phyloP scores from a whole-genome alignment of 2,797 vertebrate genomes.

The Typhlichthys eigenmanni region DNA sequence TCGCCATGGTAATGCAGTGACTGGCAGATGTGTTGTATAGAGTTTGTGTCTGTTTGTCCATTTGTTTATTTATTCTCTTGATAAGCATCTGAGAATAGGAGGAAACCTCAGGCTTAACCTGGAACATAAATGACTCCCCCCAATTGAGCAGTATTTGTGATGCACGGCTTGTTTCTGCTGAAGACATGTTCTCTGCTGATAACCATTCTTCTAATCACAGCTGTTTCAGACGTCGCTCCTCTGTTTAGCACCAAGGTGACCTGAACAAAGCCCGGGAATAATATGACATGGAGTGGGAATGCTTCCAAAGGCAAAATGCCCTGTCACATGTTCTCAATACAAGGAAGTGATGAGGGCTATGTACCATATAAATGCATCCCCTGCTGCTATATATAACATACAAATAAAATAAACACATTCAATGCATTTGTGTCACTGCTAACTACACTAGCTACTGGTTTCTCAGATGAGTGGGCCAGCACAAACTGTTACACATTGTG shows the following conservation, averaged over 20 bases:
- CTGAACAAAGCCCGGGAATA: conserved; percentile 66
- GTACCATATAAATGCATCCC: conserved; percentile 67
- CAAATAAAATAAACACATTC: conserved; percentile 19
- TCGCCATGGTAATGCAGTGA: conserved; percentile 7
- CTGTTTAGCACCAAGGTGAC: conserved; percentile 77
- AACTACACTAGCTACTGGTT: conserved; percentile 50
- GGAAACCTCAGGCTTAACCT: conserved; percentile 61
- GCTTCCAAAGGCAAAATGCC: conserved; percentile 71
- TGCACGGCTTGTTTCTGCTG: conserved; percentile 66
- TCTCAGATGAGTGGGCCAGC: conserved; percentile 45
- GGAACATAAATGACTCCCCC: conserved; percentile 78
- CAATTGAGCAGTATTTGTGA: conserved; percentile 68
- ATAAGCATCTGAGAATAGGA: conserved; percentile 35
- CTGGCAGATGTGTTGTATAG: conserved; percentile 6
- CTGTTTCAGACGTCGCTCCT: conserved; percentile 69
- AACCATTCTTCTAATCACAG: conserved; percentile 78
- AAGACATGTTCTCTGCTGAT: conserved; percentile 74
- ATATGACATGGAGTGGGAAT: conserved; percentile 76
- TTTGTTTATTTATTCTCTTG: conserved; percentile 32
- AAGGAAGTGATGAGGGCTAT: conserved; percentile 69
- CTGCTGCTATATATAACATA: conserved; percentile 54
- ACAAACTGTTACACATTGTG: conserved; percentile 54
- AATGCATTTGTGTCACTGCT: conserved; percentile 52
- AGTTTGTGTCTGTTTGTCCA: neutral
- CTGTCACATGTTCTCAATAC: conserved; percentile 63